phyloP scores from a whole-genome alignment of 1,140 invertebrate genomes.

The Zaprionus tsacasi region DNA sequence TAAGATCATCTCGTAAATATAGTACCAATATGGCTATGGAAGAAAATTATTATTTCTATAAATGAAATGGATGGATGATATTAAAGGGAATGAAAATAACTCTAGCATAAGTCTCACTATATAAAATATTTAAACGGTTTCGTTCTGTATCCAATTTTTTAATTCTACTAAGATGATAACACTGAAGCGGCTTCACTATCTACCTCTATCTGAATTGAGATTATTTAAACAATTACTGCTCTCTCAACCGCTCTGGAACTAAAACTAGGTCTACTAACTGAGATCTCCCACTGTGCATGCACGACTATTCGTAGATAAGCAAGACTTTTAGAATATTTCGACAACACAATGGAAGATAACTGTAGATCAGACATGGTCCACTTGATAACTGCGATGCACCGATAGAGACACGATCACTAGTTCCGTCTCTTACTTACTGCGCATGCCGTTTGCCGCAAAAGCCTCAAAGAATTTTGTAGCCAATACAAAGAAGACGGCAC shows the following conservation, averaged over 20 bases:
- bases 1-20: conserved; percentile 87
- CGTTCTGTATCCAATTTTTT: background rate
- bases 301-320: conserved; percentile 52
- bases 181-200: background rate
- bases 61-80: too few relatives aligned
- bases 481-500: conserved; percentile 75
- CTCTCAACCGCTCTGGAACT: background rate
- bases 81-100: too few relatives aligned
- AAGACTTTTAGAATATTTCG: conserved; percentile 44
- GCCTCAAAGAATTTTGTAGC: conserved; percentile 83
- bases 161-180: background rate
- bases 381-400: too few relatives aligned
- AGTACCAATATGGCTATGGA: conserved; percentile 89
- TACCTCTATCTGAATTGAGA: background rate
- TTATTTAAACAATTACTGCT: background rate
- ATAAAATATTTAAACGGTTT: too few relatives aligned
- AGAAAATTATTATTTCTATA: conserved; percentile 29
- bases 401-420: conserved; percentile 7
- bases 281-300: conserved; percentile 42
- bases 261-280: conserved; percentile 10
- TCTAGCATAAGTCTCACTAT: too few relatives aligned
- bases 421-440: conserved; percentile 69
- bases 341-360: conserved; percentile 52
- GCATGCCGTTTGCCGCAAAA: conserved; percentile 82
- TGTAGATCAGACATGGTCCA: conserved; percentile 48